Evolutionary conservation across 2,888 invertebrate genomes (phyloP).

Genomic region (Cosmia pyralina): DNA sequence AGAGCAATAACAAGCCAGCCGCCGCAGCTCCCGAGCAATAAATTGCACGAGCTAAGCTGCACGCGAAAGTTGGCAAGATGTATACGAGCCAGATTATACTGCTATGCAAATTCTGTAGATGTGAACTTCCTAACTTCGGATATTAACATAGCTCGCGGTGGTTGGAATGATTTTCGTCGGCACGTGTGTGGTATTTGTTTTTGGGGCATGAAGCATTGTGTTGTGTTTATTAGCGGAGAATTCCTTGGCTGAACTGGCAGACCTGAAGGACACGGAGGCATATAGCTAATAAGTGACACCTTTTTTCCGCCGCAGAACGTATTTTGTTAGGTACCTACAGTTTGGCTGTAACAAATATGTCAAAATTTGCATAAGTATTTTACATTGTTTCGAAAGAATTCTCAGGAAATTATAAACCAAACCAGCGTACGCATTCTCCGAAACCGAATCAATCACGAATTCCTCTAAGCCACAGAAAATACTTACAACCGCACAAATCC

Average conservation of each 20-base stretch:
- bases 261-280: background rate
- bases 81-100: conserved; percentile 62
- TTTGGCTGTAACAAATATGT: background rate
- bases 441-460: conserved; percentile 10
- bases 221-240: conserved; percentile 35
- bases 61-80: conserved; percentile 56
- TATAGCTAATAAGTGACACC: background rate
- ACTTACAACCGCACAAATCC: background rate
- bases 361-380: background rate
- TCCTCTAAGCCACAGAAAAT: background rate
- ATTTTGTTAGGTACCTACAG: background rate
- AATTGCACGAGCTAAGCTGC: conserved; percentile 57
- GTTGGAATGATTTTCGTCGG: conserved; percentile 44
- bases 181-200: conserved; percentile 56
- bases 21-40: conserved; percentile 49
- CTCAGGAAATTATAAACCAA: conserved; percentile 10
- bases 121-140: conserved; percentile 65
- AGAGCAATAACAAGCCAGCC: conserved; percentile 51
- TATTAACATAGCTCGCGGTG: conserved; percentile 60
- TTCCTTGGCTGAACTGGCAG: conserved; percentile 9
- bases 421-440: background rate
- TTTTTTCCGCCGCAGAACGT: background rate
- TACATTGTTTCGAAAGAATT: background rate
- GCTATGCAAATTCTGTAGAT: conserved; percentile 67
- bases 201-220: conserved; percentile 37